Evolutionary conservation across 2,888 invertebrate genomes (phyloP).

Genomic region (Morpho deidamia): DNA sequence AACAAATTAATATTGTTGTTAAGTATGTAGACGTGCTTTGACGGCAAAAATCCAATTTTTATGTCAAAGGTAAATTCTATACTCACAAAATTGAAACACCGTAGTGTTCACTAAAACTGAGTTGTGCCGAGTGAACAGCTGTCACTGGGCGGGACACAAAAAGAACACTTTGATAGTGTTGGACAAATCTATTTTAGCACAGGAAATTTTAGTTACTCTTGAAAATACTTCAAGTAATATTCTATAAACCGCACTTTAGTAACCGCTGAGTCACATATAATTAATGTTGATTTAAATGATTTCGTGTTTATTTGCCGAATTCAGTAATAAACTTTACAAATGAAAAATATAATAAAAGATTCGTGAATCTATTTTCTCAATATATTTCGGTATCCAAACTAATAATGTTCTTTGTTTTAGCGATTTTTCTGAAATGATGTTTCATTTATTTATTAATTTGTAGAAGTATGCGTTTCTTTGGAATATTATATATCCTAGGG

Average conservation of each 20-base stretch:
- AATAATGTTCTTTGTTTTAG: no score
- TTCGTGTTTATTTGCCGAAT: constrained; percentile 45
- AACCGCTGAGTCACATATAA: no score
- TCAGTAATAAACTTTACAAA: no score
- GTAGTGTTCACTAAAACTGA: constrained; percentile 20
- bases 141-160: constrained; percentile 19
- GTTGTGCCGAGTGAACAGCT: constrained; percentile 23
- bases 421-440: no score
- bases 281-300: constrained; percentile 49
- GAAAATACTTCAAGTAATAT: constrained; percentile 28
- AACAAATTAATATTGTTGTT: no score
- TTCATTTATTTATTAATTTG: no score
- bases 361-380: no score
- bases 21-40: not conserved
- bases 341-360: no score
- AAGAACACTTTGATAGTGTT: constrained; percentile 25
- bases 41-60: constrained; percentile 16
- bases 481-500: no score
- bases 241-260: constrained; percentile 40
- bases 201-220: not conserved
- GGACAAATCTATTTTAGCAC: constrained; percentile 1
- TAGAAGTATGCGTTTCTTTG: no score
- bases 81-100: constrained; percentile 21
- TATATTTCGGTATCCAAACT: no score
- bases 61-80: constrained; percentile 21